phyloP scores from a whole-genome alignment of 2,888 invertebrate species.

The Drepana falcataria region DNA sequence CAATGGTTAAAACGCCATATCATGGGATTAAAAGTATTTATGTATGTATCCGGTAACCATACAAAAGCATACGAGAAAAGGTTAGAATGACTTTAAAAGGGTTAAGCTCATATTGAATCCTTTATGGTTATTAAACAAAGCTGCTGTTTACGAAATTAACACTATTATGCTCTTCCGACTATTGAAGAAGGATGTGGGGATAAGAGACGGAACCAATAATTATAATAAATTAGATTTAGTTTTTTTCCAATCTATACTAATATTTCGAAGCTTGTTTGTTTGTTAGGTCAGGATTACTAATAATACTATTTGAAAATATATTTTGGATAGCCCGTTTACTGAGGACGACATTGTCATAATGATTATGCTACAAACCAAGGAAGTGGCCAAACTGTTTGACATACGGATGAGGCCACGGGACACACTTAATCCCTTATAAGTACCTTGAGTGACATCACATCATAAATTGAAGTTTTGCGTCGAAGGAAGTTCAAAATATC shows the following conservation, averaged over 20 bases:
- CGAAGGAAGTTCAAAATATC: too few relatives aligned
- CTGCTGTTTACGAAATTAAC: constrained; percentile 60
- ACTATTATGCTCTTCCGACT: constrained; percentile 48
- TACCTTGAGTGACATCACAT: too few relatives aligned
- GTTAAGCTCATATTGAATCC: constrained; percentile 23
- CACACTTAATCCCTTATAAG: too few relatives aligned
- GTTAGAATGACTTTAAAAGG: constrained; percentile 15
- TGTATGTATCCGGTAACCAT: constrained; percentile 7
- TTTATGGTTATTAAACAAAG: constrained; percentile 42
- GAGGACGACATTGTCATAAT: too few relatives aligned
- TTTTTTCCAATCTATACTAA: not conserved
- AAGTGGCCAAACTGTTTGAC: too few relatives aligned
- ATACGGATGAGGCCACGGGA: too few relatives aligned
- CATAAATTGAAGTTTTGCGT: too few relatives aligned
- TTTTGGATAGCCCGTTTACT: too few relatives aligned
- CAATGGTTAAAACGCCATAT: constrained; percentile 11
- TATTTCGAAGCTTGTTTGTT: too few relatives aligned
- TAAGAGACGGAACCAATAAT: constrained; percentile 18
- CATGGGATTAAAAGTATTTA: constrained; percentile 15
- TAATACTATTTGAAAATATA: too few relatives aligned
- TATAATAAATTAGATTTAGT: constrained; percentile 6
- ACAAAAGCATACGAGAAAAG: constrained; percentile 1
- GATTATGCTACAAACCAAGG: too few relatives aligned
- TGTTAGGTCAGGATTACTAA: too few relatives aligned
- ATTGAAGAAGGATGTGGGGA: constrained; percentile 17